A percentile compares a stretch with the other conserved stretches of the same genome.
These are phyloP conservation scores for Endomychus coccineus DNA, from an alignment of 2,888 invertebrate species.

Conservation along the genomic window DNA sequence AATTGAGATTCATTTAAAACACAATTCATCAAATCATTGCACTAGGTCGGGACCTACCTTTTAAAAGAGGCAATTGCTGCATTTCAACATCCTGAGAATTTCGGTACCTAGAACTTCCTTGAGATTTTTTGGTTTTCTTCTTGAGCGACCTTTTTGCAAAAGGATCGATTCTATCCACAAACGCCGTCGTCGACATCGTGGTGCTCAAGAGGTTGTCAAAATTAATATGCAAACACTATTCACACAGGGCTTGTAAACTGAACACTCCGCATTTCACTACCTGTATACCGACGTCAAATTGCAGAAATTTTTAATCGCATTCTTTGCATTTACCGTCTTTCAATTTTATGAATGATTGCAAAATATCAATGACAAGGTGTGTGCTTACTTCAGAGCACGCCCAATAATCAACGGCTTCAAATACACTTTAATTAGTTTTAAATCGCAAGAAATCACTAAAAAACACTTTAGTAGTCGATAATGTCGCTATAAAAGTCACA, in stretches of 20 bases:
- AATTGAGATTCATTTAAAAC: too few species aligned
- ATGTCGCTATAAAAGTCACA: constrained; percentile 24
- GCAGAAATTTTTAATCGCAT: constrained; percentile 35
- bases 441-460: constrained; percentile 5
- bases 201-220: constrained; percentile 29
- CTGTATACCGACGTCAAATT: constrained; percentile 35
- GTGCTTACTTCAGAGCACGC: constrained; percentile 40
- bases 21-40: too few species aligned
- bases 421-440: constrained; percentile 14
- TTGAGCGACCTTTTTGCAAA: constrained; percentile 96
- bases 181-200: constrained; percentile 77
- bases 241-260: constrained; percentile 32
- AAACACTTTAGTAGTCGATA: constrained; percentile 13
- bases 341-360: constrained; percentile 37
- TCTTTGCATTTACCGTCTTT: constrained; percentile 30
- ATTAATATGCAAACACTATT: constrained; percentile 28
- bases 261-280: constrained; percentile 38
- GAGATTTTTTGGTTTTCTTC: constrained; percentile 97
- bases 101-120: constrained; percentile 97
- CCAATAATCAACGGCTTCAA: constrained; percentile 32
- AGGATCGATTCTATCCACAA: constrained; percentile 99
- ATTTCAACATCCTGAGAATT: constrained; percentile 97
- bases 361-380: constrained; percentile 41
- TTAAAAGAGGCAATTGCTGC: constrained; percentile 90
- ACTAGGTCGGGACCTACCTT: constrained; percentile 61